Conservation (phyloP, 2,888 invertebrate genomes). For the Conistra vaccinii region DNA sequence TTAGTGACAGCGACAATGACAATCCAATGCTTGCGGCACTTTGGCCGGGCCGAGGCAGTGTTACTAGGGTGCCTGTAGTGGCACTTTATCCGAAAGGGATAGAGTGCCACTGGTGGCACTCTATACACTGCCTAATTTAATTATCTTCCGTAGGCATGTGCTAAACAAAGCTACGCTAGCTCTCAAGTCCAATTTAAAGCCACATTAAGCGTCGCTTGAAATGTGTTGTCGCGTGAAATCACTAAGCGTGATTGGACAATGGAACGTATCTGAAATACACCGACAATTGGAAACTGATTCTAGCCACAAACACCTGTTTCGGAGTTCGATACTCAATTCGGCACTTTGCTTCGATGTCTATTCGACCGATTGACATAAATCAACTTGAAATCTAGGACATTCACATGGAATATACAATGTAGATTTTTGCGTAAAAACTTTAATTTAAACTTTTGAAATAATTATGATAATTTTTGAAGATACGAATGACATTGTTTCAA, state of each 20-base stretch:
- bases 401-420: background rate
- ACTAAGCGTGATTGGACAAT: constrained; percentile 32
- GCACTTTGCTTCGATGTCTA: constrained; percentile 9
- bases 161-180: background rate
- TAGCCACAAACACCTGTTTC: constrained; percentile 47
- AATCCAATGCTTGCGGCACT: too few relatives aligned
- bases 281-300: constrained; percentile 8
- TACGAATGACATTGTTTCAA: background rate
- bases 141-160: background rate
- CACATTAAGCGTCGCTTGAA: background rate
- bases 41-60: too few relatives aligned
- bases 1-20: too few relatives aligned
- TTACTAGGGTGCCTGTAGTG: too few relatives aligned
- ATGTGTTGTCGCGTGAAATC: constrained; percentile 34
- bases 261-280: constrained; percentile 21
- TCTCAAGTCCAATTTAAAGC: constrained; percentile 13
- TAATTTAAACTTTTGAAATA: background rate
- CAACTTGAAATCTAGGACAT: background rate
- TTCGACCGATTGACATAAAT: constrained; percentile 2
- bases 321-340: constrained; percentile 22
- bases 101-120: too few relatives aligned
- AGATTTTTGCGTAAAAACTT: background rate
- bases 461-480: background rate
- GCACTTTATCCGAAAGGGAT: too few relatives aligned
- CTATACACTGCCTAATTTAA: too few relatives aligned